Conservation (phyloP, 2,113 vertebrate species). For the Microtus ochrogaster region DNA sequence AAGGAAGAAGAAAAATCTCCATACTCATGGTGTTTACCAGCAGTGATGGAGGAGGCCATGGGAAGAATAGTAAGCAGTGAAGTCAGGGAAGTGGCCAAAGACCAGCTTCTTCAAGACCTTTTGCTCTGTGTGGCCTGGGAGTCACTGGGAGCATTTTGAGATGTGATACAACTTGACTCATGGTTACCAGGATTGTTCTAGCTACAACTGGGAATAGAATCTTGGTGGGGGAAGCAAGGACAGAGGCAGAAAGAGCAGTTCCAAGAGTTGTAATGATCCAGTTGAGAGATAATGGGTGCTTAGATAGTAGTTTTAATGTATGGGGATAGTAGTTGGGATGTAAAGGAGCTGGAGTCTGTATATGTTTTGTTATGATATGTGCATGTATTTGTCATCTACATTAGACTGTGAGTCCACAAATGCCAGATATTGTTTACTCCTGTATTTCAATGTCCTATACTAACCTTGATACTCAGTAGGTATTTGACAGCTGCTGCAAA, state of each 20-base stretch:
- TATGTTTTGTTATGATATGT: slow-evolving; percentile 26
- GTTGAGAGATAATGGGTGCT: background rate
- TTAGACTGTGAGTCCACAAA: background rate
- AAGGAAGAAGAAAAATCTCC: background rate
- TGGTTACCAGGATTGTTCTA: slow-evolving; percentile 25
- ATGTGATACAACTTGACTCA: slow-evolving; percentile 32
- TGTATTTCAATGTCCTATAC: slow-evolving; percentile 10
- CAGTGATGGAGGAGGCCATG: background rate
- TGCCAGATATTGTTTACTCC: background rate
- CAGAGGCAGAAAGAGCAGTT: slow-evolving; percentile 1
- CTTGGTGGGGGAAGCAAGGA: background rate
- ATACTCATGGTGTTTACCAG: background rate
- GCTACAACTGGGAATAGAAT: slow-evolving; percentile 21
- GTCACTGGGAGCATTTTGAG: slow-evolving; percentile 2
- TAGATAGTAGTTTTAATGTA: background rate
- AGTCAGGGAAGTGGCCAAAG: background rate
- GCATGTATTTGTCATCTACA: background rate
- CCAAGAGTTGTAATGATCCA: slow-evolving; percentile 5
- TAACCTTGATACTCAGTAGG: background rate
- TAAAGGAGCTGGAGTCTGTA: background rate
- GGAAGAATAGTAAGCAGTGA: background rate
- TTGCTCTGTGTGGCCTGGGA: slow-evolving; percentile 35
- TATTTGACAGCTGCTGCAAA: slow-evolving; percentile 15
- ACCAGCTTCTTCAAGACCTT: slow-evolving; percentile 1
- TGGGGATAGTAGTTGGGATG: background rate